Conservation (phyloP, 1,140 invertebrate species). For the Paralvinella palmiformis region DNA sequence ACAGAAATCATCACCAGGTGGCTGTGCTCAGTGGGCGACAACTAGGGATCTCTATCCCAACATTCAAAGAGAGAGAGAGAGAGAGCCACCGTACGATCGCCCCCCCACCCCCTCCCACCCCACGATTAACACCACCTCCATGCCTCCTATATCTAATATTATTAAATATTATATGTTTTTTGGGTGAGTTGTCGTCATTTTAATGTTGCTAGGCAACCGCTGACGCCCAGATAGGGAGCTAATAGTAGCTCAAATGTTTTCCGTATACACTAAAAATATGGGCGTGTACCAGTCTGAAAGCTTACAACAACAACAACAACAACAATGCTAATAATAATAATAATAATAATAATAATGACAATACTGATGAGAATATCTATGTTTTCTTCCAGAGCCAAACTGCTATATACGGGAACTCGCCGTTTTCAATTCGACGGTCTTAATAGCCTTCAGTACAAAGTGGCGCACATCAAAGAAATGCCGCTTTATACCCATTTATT, state of each 20-base stretch:
- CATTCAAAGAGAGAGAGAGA: too few species aligned
- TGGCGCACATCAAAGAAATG: constrained; percentile 38
- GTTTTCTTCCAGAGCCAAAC: constrained; percentile 36
- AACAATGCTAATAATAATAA: neutral
- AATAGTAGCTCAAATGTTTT: neutral
- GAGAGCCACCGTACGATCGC: too few species aligned
- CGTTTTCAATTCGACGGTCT: constrained; percentile 54
- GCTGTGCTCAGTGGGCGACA: too few species aligned
- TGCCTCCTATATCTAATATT: too few species aligned
- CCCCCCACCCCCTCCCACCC: too few species aligned
- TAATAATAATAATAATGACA: neutral
- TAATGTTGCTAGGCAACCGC: too few species aligned
- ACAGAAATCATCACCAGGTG: too few species aligned
- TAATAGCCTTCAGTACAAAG: constrained; percentile 51
- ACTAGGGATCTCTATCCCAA: too few species aligned
- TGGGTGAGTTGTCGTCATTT: too few species aligned
- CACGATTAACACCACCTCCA: too few species aligned
- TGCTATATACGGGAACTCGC: constrained; percentile 51
- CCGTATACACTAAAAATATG: neutral
- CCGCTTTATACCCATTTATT: constrained; percentile 52
- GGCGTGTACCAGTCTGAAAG: neutral
- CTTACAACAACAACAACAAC: neutral
- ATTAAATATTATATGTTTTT: too few species aligned
- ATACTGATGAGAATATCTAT: neutral
- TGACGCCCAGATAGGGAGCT: too few species aligned